Evolutionary conservation across 2,113 vertebrate genomes (phyloP), one percentile per base, ranked within the genome.

Genomic region (Pongo pygmaeus): DNA sequence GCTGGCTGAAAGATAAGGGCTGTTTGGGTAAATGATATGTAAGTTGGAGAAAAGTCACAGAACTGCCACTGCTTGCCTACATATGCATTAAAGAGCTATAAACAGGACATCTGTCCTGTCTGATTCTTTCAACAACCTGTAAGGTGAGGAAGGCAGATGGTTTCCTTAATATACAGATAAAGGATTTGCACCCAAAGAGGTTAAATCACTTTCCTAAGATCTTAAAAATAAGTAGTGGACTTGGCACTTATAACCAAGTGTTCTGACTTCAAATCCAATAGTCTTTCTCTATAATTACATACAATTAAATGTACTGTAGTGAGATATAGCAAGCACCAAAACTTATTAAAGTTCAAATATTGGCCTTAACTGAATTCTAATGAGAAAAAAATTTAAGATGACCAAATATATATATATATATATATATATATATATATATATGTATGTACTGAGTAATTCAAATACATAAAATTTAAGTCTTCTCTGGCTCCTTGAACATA

Each of bases 1-100:
- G 96, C 67, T 94, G 89, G 95, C 94, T 95, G 89, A 91, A 89
- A 98, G 97, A 93, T 87, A 85, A 97, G 72, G 84, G 92, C 12
- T 95, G 72, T 92, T 87, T 80, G 74, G 93, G 89, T 97, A 91
- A 90, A 94, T 46, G 92, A 95, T 81, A 97, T 84, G 85, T 32
- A 98, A 98, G 91, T 86, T 61, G 95, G 91, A 94, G 80, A 69
- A 89, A 96, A 6, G 79, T 92, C 94, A 92, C 38, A 96, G 97
- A 91, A 88, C 84, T 96, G 50, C 70, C 93, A 97, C 70, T 32
- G 78, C 72, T 81, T n/a, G 38, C 35, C 84, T 55, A 17, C 5
- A 86, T 40, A 72, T 8, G 70, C 78, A 74, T 32, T 1, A 95
- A 23, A n/a, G 40, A 74, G 27, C 20, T 70, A 23, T 64, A 85